These are phyloP conservation scores for Drosophila aldrichi DNA, from an alignment of 2,888 invertebrate species.

Conservation along the genomic window DNA sequence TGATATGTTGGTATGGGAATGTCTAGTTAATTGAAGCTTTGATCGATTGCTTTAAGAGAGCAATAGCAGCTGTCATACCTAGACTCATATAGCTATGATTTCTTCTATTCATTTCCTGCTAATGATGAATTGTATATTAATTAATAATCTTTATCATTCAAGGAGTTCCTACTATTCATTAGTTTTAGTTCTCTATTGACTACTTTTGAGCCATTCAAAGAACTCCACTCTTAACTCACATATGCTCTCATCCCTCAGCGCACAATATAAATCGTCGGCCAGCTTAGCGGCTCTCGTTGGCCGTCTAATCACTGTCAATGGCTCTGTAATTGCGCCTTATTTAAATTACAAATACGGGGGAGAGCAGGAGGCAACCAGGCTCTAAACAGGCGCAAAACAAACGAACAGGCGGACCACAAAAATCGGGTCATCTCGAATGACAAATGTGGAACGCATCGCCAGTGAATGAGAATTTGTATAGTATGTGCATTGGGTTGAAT, in stretches of 20 bases:
- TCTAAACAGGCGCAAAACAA: conserved; percentile 73
- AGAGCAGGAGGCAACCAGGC: conserved; percentile 8
- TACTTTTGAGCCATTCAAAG: too few relatives aligned
- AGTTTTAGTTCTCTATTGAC: too few relatives aligned
- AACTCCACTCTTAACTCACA: too few relatives aligned
- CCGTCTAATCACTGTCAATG: conserved; percentile 70
- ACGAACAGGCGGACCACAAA: conserved; percentile 67
- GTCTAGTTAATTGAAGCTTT: too few relatives aligned
- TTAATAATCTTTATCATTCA: too few relatives aligned
- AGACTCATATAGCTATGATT: too few relatives aligned
- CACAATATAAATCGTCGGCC: conserved; percentile 17
- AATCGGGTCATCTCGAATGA: conserved; percentile 77
- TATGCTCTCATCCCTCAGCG: neutral
- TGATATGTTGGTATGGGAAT: too few relatives aligned
- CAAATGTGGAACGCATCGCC: conserved; percentile 61
- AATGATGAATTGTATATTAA: too few relatives aligned
- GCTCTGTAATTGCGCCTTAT: conserved; percentile 76
- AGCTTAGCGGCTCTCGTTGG: conserved; percentile 56
- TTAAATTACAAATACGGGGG: conserved; percentile 71
- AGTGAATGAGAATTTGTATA: conserved; percentile 25
- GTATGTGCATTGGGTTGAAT: conserved; percentile 18
- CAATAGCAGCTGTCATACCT: too few relatives aligned
- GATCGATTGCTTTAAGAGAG: too few relatives aligned
- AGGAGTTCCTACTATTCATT: too few relatives aligned
- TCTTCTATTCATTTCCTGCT: too few relatives aligned